phyloP scores from a whole-genome alignment of 2,888 invertebrate genomes.

The Orchestes rusci region DNA sequence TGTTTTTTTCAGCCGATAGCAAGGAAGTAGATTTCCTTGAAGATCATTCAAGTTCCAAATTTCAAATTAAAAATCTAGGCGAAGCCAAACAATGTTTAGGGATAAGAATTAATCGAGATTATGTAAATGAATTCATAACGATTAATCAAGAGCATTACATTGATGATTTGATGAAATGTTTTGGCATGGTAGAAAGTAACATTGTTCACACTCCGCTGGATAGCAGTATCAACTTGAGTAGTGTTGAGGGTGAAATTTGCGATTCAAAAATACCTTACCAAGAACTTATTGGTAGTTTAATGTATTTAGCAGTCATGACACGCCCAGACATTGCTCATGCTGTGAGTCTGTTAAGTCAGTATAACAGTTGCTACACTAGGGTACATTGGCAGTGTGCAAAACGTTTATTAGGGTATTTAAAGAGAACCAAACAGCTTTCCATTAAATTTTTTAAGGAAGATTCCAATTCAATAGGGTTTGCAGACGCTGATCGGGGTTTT shows the following conservation, averaged over 20 bases:
- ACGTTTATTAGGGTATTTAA: too few relatives aligned
- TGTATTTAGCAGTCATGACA: too few relatives aligned
- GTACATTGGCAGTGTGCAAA: conserved; percentile 9
- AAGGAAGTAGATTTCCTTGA: conserved; percentile 18
- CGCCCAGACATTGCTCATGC: conserved; percentile 10
- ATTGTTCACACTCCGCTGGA: too few relatives aligned
- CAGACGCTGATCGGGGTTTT: conserved; percentile 17
- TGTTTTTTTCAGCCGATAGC: conserved; percentile 25
- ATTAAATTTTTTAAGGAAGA: too few relatives aligned
- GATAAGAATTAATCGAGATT: conserved; percentile 14
- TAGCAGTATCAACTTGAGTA: not conserved
- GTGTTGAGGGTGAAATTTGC: conserved; percentile 1
- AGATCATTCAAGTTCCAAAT: conserved; percentile 18
- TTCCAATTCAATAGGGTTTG: too few relatives aligned
- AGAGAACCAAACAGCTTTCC: too few relatives aligned
- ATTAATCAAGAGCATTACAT: conserved; percentile 19
- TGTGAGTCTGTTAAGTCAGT: conserved; percentile 12
- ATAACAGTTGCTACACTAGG: conserved; percentile 9
- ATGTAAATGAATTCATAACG: conserved; percentile 7
- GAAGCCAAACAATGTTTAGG: conserved; percentile 19
- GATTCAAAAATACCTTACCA: not conserved
- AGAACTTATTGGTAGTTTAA: too few relatives aligned
- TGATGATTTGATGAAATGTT: conserved; percentile 7
- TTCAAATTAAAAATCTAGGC: conserved; percentile 21
- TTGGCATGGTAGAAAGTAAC: conserved; percentile 5